These are phyloP conservation scores for Eurois occulta DNA, from an alignment of 2,888 invertebrate genomes.

Conservation along the genomic window DNA sequence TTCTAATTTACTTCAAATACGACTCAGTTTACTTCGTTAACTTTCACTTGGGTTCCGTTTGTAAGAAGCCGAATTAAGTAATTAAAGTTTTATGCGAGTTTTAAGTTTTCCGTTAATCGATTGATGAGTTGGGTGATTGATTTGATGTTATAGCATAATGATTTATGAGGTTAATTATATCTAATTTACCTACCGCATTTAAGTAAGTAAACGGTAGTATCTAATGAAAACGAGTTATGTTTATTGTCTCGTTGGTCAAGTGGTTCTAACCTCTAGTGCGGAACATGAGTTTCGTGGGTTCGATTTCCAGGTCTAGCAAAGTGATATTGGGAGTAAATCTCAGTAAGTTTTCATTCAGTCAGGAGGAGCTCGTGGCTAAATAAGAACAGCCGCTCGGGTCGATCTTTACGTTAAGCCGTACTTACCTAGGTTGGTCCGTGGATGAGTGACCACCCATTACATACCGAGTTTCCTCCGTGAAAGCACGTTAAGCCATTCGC, in stretches of 20 bases:
- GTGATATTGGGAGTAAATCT: neutral
- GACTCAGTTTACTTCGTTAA: conserved; percentile 37
- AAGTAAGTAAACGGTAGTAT: neutral
- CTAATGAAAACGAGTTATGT: neutral
- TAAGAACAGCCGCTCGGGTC: no score
- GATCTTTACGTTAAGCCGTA: no score
- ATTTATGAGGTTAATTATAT: conserved; percentile 8
- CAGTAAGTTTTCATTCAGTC: no score
- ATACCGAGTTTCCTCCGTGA: no score
- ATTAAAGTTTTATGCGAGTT: conserved; percentile 34
- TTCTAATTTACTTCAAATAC: conserved; percentile 62
- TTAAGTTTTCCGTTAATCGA: conserved; percentile 17
- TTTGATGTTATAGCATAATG: neutral
- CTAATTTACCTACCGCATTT: neutral
- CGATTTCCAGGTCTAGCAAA: neutral
- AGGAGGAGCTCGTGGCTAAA: no score
- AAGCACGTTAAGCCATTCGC: no score
- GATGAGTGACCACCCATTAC: no score
- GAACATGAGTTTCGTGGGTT: neutral
- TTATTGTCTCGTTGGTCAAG: neutral
- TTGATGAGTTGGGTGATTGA: conserved; percentile 32
- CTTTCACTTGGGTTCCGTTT: conserved; percentile 43
- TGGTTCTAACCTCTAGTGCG: neutral
- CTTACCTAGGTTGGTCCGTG: no score
- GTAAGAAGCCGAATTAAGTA: conserved; percentile 37